Evolutionary conservation across 2,888 invertebrate species (phyloP).

Genomic region (Tetheella fluctuosa): DNA sequence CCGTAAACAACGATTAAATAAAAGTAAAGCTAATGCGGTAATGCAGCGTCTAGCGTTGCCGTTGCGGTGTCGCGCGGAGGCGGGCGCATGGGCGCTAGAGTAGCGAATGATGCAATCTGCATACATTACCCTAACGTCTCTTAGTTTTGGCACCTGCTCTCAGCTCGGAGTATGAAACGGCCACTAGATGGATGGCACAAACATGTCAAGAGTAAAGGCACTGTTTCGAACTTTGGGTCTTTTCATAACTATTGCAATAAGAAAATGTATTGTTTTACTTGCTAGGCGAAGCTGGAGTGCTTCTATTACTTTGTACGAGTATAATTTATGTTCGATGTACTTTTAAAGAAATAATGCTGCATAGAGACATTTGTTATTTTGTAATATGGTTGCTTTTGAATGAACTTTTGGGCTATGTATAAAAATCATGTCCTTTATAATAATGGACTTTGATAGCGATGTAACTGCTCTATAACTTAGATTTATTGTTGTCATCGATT

Average conservation of each 20-base stretch:
- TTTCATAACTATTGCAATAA: slow-evolving; percentile 47
- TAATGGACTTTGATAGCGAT: too few species aligned
- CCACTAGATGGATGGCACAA: slow-evolving; percentile 72
- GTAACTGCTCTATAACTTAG: too few species aligned
- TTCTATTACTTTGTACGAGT: too few species aligned
- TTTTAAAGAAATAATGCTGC: too few species aligned
- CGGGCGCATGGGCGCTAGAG: slow-evolving; percentile 35
- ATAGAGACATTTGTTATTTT: too few species aligned
- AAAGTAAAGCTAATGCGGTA: slow-evolving; percentile 66
- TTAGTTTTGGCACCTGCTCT: slow-evolving; percentile 83
- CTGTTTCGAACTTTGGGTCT: slow-evolving; percentile 62
- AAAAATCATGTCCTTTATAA: too few species aligned
- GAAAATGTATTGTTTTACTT: slow-evolving; percentile 51
- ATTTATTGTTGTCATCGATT: too few species aligned
- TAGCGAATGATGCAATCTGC: slow-evolving; percentile 80
- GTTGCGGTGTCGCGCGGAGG: background rate
- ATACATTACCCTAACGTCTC: slow-evolving; percentile 81
- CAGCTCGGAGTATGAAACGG: slow-evolving; percentile 53
- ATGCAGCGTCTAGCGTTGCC: slow-evolving; percentile 38
- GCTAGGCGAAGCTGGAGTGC: slow-evolving; percentile 26
- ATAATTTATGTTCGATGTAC: too few species aligned
- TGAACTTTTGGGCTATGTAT: too few species aligned
- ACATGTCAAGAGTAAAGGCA: slow-evolving; percentile 72
- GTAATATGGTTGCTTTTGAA: too few species aligned
- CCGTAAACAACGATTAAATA: slow-evolving; percentile 47